Conservation (phyloP, 2,113 vertebrate species). For the Oncorhynchus masou region DNA sequence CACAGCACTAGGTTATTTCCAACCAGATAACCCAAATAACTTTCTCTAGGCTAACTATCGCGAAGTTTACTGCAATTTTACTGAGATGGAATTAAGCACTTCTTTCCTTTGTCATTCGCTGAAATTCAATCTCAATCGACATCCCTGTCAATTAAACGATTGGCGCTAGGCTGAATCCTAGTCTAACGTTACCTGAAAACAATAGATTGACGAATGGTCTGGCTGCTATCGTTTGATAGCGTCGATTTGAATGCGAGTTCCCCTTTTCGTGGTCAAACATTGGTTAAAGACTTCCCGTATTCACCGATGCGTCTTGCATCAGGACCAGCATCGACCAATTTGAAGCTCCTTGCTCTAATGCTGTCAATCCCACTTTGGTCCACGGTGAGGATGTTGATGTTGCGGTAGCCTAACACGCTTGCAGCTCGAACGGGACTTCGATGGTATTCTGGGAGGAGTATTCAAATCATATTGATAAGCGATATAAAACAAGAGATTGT, state of each 20-base stretch:
- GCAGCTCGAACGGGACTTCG: background rate
- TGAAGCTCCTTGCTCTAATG: background rate
- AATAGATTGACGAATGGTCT: no score
- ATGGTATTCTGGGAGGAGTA: constrained; percentile 45
- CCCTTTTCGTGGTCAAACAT: background rate
- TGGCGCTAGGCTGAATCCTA: background rate
- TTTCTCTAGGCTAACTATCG: background rate
- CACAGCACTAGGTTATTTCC: background rate
- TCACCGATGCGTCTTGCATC: background rate
- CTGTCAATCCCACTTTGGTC: background rate
- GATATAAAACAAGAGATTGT: no score
- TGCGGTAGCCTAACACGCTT: background rate
- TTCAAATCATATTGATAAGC: constrained; percentile 11
- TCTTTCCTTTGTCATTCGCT: background rate
- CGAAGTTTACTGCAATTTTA: background rate
- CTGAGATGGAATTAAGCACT: background rate
- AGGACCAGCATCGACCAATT: background rate
- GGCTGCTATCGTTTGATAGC: background rate
- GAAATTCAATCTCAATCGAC: background rate
- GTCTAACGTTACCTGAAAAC: background rate
- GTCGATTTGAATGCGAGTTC: background rate
- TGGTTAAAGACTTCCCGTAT: background rate
- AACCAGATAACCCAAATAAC: background rate
- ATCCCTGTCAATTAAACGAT: background rate
- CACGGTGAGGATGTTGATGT: constrained; percentile 1